Base-by-base conservation (phyloP, 2,888 invertebrate genomes). In the Psococerastis gibbosa region DNA sequence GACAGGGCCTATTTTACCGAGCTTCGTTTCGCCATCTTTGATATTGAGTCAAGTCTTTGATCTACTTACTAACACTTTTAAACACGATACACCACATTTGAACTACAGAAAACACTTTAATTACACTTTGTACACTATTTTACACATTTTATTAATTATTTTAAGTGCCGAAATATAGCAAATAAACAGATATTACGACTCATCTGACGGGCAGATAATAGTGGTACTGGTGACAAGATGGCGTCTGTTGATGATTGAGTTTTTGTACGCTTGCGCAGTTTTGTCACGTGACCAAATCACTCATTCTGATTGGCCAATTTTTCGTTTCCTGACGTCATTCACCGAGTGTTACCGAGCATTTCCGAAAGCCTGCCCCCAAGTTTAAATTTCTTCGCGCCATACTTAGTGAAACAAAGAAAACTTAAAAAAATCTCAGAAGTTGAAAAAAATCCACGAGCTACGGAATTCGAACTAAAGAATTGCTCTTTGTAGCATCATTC, bases 171-270 rank as follows among this genome's bases (percentile, higher is more conserved):
- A 27, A 27, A 27, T 11, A 27, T 11, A 6, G 27, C 27, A 11
- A 27, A 27, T 11, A 27, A 9, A 9, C 8, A 27, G 6, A 27
- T 27, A 9, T 27, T 27, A 6, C 8, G 27, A 6, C 11, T 27
- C 27, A 11, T 38, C 22, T 65, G 65, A 66, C 65, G 66, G 65
- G 65, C 66, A 63, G 66, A 67, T 66, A 67, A 66, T 65, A 67
- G n/a, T 66, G 53, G 54, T 55, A 56, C 58, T 59, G 60, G 56
- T 53, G 56, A 59, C 80, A 85, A 85, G 78, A 85, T 85, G 85
- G 85, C 84, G 81, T 83, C 82, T 81, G 79, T 80, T 82, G 82
- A 81, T 81, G 80, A 80, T n/a, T 75, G 80, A 83, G 77, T 83
- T 84, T 82, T 83, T 80, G 78, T 81, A 81, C 80, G 82, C 83